Percentiles rank a stretch among this genome's conserved stretches.
Evolutionary conservation across 2,113 vertebrate genomes (phyloP).

Genomic region (Hippocampus barbouri): DNA sequence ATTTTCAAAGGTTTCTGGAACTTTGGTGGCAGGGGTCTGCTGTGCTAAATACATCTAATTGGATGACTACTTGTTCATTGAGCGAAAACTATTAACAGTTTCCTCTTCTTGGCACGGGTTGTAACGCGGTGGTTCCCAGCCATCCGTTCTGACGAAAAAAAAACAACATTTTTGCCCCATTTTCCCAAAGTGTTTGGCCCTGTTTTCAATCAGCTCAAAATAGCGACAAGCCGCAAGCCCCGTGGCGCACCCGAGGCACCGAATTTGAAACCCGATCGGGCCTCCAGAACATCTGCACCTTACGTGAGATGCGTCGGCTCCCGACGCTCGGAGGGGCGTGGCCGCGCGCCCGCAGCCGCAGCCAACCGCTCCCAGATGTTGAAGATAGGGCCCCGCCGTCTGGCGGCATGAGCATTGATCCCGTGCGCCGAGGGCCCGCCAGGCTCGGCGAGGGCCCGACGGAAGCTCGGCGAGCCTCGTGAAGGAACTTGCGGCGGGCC

Average conservation of each 20-base stretch:
- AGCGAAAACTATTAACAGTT: too few relatives aligned
- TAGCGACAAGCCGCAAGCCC: not conserved
- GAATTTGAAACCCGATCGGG: constrained; percentile 32
- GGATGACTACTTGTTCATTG: not conserved
- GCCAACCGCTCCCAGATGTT: constrained; percentile 71
- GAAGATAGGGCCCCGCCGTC: constrained; percentile 61
- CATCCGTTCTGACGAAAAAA: too few relatives aligned
- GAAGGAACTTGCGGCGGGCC: constrained; percentile 50
- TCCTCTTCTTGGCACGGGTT: too few relatives aligned
- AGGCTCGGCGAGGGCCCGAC: constrained; percentile 44
- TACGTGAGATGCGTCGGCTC: constrained; percentile 73
- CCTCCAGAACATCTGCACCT: constrained; percentile 61
- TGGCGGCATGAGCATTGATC: constrained; percentile 67
- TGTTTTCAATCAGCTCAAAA: not conserved
- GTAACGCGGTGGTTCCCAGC: not conserved
- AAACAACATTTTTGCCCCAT: not conserved
- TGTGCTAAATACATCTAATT: not conserved
- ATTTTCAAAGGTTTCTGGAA: too few relatives aligned
- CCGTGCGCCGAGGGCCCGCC: constrained; percentile 31
- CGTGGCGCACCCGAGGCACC: not conserved
- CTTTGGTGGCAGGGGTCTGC: too few relatives aligned
- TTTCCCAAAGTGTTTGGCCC: not conserved
- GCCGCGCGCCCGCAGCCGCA: constrained; percentile 66
- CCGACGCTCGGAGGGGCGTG: constrained; percentile 59
- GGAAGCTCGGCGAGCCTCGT: constrained; percentile 59